Evolutionary conservation across 2,888 invertebrate genomes (phyloP), one percentile per base, ranked within the genome.

Genomic region (Cryptops parisi): DNA sequence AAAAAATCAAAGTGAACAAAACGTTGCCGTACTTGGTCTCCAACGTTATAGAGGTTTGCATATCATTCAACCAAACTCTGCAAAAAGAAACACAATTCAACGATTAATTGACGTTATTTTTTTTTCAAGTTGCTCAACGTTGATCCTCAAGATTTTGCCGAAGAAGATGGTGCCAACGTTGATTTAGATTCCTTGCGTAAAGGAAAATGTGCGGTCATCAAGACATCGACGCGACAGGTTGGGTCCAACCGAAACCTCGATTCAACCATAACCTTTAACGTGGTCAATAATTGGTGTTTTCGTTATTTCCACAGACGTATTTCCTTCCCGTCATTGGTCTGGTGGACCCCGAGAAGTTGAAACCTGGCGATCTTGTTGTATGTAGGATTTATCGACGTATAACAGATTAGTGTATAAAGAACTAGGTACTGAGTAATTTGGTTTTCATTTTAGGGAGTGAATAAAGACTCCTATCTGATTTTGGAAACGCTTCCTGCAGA

Each of bases 201-300:
- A 70, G 97, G 97, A 48, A 98, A 98, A 74, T 98, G 98, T 72
- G 98, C 98, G 1, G 98, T 99, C 22, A 97, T 99, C 60, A 99
- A 99, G 71, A 99, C 98, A 0, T 97, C 97, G 0, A 99, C 98
- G 0, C 77, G 97, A 61, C 77, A 77, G 68, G 75, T 74, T 59
- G 53, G n/a, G n/a, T n/a, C n/a, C n/a, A n/a, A n/a, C n/a, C n/a
- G n/a, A n/a, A n/a, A n/a, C n/a, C n/a, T n/a, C n/a, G n/a, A n/a
- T n/a, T n/a, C n/a, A n/a, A n/a, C n/a, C n/a, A n/a, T n/a, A n/a
- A n/a, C n/a, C n/a, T n/a, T n/a, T n/a, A n/a, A n/a, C n/a, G n/a
- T n/a, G n/a, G n/a, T n/a, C n/a, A n/a, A n/a, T n/a, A n/a, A n/a
- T n/a, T 23, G 25, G 15, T 5, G 3, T 4, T 25, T 6, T 24